A percentile compares a stretch with the other conserved stretches of the same genome.
phyloP scores from a whole-genome alignment of 2,797 vertebrate species.

The Mormyrus proboscirostris region DNA sequence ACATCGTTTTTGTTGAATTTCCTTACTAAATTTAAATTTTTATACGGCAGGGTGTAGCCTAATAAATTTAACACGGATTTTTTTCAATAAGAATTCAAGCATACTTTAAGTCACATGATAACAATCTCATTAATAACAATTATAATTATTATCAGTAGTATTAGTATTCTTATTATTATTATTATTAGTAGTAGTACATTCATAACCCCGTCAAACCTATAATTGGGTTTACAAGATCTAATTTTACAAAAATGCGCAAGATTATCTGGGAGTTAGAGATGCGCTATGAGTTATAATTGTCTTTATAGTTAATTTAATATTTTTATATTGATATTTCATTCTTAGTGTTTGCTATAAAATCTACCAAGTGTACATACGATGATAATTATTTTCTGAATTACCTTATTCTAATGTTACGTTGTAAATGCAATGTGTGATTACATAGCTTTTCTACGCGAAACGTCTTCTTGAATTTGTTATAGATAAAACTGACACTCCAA shows the following conservation, averaged over 20 bases:
- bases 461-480: background rate
- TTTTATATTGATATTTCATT: background rate
- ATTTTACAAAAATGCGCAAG: background rate
- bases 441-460: background rate
- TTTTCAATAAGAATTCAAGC: background rate
- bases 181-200: background rate
- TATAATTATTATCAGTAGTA: background rate
- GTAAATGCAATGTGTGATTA: background rate
- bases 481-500: background rate
- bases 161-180: background rate
- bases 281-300: background rate
- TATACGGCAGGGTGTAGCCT: background rate
- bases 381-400: background rate
- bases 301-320: background rate
- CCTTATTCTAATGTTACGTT: background rate
- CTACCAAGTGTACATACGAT: background rate
- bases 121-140: background rate
- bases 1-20: background rate
- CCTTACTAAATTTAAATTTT: background rate
- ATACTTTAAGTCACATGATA: background rate
- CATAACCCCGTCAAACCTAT: background rate
- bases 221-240: background rate
- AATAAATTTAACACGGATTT: background rate
- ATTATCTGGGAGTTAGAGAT: background rate
- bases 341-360: background rate